Evolutionary conservation across 2,797 vertebrate genomes (phyloP).

Genomic region (Pangasius macronema): DNA sequence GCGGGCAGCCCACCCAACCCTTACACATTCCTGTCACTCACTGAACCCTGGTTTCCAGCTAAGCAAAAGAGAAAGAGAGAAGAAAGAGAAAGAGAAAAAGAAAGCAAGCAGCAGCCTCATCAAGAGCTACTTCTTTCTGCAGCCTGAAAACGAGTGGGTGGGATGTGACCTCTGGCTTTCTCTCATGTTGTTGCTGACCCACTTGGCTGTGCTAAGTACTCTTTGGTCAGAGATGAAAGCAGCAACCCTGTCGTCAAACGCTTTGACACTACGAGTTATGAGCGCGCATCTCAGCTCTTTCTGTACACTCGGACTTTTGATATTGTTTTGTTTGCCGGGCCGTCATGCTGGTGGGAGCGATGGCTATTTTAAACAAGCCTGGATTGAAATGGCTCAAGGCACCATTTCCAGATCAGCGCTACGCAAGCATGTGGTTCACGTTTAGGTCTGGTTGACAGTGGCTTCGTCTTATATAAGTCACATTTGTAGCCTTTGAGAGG

Average conservation of each 20-base stretch:
- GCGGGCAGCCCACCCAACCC: constrained; percentile 58
- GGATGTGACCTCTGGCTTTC: constrained; percentile 53
- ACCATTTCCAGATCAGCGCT: background rate
- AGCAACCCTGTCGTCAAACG: constrained; percentile 48
- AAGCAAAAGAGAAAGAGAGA: constrained; percentile 27
- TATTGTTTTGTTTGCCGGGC: constrained; percentile 24
- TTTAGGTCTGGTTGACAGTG: constrained; percentile 20
- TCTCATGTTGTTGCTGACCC: constrained; percentile 59
- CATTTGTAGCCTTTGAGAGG: background rate
- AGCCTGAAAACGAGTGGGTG: constrained; percentile 49
- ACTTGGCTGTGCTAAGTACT: constrained; percentile 54
- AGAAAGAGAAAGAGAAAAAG: constrained; percentile 43
- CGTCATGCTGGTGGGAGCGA: constrained; percentile 10
- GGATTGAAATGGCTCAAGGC: background rate
- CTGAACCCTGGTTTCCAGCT: constrained; percentile 67
- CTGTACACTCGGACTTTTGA: constrained; percentile 35
- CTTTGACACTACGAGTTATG: constrained; percentile 30
- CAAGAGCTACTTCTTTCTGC: constrained; percentile 43
- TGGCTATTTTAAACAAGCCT: constrained; percentile 22
- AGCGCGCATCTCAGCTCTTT: background rate
- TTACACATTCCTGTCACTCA: constrained; percentile 74
- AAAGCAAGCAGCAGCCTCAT: constrained; percentile 34
- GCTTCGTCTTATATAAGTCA: background rate
- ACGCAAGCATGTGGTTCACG: constrained; percentile 22
- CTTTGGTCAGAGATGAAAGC: constrained; percentile 60